Evolutionary conservation across 2,797 vertebrate genomes (phyloP).

Genomic region (Urocyon cinereoargenteus): DNA sequence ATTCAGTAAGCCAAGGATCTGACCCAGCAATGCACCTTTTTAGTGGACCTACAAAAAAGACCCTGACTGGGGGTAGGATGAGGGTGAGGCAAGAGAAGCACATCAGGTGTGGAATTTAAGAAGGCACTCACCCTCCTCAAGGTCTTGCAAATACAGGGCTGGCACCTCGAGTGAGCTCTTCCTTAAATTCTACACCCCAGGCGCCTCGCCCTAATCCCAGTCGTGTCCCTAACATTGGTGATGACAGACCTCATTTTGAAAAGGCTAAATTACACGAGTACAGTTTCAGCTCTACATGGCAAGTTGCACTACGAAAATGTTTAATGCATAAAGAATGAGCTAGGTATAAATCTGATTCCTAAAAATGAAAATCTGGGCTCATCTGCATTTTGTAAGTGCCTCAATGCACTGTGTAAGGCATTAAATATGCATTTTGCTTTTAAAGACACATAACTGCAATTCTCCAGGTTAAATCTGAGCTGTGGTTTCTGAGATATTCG

Average conservation of each 20-base stretch:
- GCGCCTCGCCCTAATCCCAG: neutral
- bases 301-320: conserved; percentile 54
- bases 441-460: conserved; percentile 67
- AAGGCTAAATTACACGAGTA: neutral
- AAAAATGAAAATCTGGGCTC: conserved; percentile 74
- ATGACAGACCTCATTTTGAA: neutral
- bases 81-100: neutral
- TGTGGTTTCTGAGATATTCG: conserved; percentile 36
- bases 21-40: neutral
- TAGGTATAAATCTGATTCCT: conserved; percentile 68
- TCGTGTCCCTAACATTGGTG: neutral
- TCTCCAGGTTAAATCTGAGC: conserved; percentile 73
- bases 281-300: neutral
- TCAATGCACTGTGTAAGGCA: conserved; percentile 16
- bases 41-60: neutral
- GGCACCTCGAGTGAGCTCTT: neutral
- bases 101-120: neutral
- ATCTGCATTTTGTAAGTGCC: conserved; percentile 76
- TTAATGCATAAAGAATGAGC: conserved; percentile 78
- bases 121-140: neutral
- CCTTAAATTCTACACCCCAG: neutral
- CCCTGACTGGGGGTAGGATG: neutral
- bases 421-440: conserved; percentile 75
- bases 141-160: neutral
- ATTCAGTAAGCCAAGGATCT: neutral